These are phyloP conservation scores for Zaprionus ornatus DNA, from an alignment of 1,140 invertebrate genomes.

Conservation along the genomic window DNA sequence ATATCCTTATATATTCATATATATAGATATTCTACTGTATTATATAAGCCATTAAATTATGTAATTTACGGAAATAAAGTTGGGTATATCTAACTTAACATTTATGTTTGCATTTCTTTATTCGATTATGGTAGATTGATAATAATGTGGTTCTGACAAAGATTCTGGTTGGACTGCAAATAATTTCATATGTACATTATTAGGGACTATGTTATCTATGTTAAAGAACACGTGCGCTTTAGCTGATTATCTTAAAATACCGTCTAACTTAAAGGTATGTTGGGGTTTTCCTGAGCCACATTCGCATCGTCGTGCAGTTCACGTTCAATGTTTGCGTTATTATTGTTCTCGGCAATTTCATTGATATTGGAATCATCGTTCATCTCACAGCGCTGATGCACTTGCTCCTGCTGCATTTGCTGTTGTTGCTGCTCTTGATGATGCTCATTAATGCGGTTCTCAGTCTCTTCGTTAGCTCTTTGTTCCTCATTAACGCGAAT, in stretches of 20 bases:
- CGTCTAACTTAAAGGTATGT: constrained; percentile 8
- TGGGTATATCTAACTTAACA: constrained; percentile 70
- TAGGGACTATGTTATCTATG: constrained; percentile 14
- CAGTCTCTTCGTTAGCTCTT: constrained; percentile 70
- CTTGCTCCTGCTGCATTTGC: constrained; percentile 22
- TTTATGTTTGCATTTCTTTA: constrained; percentile 22
- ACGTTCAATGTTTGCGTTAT: constrained; percentile 82
- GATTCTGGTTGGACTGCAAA: constrained; percentile 2
- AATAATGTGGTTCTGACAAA: constrained; percentile 7
- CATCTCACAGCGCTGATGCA: constrained; percentile 37
- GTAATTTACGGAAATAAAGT: constrained; percentile 73
- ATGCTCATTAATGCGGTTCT: constrained; percentile 76
- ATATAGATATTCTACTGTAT: constrained; percentile 54
- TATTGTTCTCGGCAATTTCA: constrained; percentile 83
- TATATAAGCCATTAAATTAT: constrained; percentile 77
- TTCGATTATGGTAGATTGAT: constrained; percentile 33
- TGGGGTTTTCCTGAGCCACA: constrained; percentile 59
- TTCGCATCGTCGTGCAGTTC: constrained; percentile 74
- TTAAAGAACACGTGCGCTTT: background rate
- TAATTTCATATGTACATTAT: constrained; percentile 26
- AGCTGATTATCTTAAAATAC: background rate
- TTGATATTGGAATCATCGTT: constrained; percentile 75
- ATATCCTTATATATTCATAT: constrained; percentile 53
- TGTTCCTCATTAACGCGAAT: background rate
- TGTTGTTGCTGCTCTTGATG: constrained; percentile 39